Evolutionary conservation across 2,888 invertebrate genomes (phyloP), one percentile per base, ranked within the genome.

Genomic region (Sinohyriopsis cumingii): DNA sequence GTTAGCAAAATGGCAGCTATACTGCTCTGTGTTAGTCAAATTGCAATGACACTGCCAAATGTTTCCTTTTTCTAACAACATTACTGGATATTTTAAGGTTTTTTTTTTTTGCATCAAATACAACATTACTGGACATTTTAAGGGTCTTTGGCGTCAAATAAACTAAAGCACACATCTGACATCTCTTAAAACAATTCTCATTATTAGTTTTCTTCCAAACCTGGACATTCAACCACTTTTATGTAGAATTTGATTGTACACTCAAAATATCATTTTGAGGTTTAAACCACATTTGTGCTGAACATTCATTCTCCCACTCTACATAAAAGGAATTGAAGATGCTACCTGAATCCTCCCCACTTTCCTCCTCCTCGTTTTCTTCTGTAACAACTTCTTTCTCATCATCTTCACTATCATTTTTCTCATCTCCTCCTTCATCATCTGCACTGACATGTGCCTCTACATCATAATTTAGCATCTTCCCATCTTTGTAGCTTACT

Each of bases 351-450:
- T 9, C 25, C 15, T 75, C 75, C 15, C 72, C 73, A 56, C 66
- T 75, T 45, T 72, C 75, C n/a, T 73, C 71, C 7, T 75, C 85
- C 56, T 81, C 79, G 65, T 86, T 82, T 20, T 77, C 81, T 19
- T 76, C 79, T n/a, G 77, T 80, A 12, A 76, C 76, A 53, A 69
- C 71, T n/a, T 69, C 70, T 5, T 73, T 33, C 20, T 65, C 65
- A 24, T 70, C 69, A 53, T 71, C 63, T 65, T 84, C 85, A 55
- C 85, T 80, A 69, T 81, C 79, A 54, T 81, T 89, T 73, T 88
- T 85, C 18, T 88, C 84, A 73, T 89, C 88, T 59, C 91, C 88
- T 77, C 87, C 88, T 5, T 89, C 24, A 82, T 71, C 72, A 22
- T 69, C 72, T 9, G 73, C 66, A 1, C 72, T 80, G 59, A 71